Evolutionary conservation across 2,888 invertebrate species (phyloP).

Genomic region (Xanthorhoe spadicearia): DNA sequence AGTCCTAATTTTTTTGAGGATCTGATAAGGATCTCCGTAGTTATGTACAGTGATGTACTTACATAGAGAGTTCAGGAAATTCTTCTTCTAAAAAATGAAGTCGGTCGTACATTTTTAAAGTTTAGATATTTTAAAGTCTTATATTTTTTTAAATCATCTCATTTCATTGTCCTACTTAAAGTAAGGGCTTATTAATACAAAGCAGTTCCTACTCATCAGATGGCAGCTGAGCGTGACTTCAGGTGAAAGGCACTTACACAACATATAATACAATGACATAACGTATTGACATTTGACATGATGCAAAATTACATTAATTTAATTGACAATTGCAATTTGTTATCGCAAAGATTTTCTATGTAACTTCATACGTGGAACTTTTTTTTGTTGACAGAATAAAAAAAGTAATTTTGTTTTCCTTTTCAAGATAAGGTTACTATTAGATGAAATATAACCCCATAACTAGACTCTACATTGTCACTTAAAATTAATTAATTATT

Average conservation of each 20-base stretch:
- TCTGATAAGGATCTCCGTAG: no score
- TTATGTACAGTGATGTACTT: no score
- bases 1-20: no score
- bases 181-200: slow-evolving; percentile 7
- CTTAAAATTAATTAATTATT: no score
- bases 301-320: slow-evolving; percentile 31
- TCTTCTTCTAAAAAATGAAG: no score
- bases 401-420: no score
- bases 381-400: neutral
- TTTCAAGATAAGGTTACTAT: no score
- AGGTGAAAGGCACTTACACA: slow-evolving; percentile 61
- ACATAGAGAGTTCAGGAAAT: no score
- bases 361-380: neutral
- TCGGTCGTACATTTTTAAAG: no score
- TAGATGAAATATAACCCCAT: no score
- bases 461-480: no score
- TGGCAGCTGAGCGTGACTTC: slow-evolving; percentile 40
- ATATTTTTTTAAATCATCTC: neutral
- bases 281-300: slow-evolving; percentile 52
- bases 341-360: slow-evolving; percentile 1
- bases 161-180: neutral
- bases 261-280: slow-evolving; percentile 44
- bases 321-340: slow-evolving; percentile 22
- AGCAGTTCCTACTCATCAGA: slow-evolving; percentile 22
- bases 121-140: no score